phyloP scores from a whole-genome alignment of 2,888 invertebrate species.

The Drosophila pseudotakahashii region DNA sequence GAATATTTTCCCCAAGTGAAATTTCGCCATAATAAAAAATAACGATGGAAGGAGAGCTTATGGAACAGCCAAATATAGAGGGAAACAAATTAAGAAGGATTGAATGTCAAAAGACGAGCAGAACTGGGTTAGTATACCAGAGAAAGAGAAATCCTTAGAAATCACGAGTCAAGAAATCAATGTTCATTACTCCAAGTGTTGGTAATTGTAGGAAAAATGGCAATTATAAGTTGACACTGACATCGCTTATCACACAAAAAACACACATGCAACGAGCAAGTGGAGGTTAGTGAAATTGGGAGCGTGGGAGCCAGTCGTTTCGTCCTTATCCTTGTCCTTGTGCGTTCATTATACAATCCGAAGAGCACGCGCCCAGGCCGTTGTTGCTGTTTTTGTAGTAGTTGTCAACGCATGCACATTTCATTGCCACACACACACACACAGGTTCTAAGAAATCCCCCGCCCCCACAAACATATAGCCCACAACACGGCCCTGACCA shows the following conservation, averaged over 20 bases:
- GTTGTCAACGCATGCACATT: constrained; percentile 54
- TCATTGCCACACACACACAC: constrained; percentile 40
- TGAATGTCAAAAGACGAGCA: constrained; percentile 15
- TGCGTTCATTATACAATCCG: constrained; percentile 58
- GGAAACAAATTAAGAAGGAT: neutral
- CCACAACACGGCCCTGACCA: constrained; percentile 59
- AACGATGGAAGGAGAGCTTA: neutral
- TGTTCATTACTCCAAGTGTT: constrained; percentile 37
- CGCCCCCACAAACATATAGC: neutral
- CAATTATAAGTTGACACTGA: constrained; percentile 39
- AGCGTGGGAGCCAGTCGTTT: constrained; percentile 8
- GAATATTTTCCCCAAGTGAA: constrained; percentile 29
- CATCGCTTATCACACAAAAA: constrained; percentile 35
- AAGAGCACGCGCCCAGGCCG: constrained; percentile 35
- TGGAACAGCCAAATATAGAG: constrained; percentile 33
- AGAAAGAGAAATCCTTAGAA: constrained; percentile 3
- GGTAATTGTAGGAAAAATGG: constrained; percentile 26
- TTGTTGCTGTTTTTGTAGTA: constrained; percentile 31
- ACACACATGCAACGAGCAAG: constrained; percentile 2
- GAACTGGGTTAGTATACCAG: constrained; percentile 62
- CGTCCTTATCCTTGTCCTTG: constrained; percentile 54
- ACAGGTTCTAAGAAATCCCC: neutral
- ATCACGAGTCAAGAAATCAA: constrained; percentile 43
- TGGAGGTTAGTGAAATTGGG: too few relatives aligned
- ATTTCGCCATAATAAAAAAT: constrained; percentile 51